These are phyloP conservation scores for Macquaria ambigua DNA, from an alignment of 2,113 vertebrate genomes.

Conservation along the genomic window DNA sequence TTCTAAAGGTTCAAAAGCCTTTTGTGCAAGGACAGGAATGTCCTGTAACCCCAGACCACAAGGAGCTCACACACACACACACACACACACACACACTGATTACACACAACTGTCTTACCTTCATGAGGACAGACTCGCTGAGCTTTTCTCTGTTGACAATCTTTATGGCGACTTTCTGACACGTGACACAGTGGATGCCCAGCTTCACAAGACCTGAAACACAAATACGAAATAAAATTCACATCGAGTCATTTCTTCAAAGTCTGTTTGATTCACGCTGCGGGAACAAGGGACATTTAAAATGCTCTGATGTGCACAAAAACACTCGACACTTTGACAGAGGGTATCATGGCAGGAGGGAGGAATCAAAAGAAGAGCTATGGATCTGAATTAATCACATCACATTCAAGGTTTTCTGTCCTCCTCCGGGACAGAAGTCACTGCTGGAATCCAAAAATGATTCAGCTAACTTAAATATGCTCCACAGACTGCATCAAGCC, in stretches of 20 bases:
- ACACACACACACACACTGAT: not conserved
- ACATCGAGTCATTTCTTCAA: not conserved
- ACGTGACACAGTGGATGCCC: slow-evolving; percentile 94
- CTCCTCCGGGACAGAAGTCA: not conserved
- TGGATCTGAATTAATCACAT: slow-evolving; percentile 10
- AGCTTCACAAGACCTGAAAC: slow-evolving; percentile 92
- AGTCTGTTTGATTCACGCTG: slow-evolving; percentile 1
- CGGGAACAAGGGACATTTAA: not conserved
- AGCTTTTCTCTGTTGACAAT: slow-evolving; percentile 98
- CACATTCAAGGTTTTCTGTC: slow-evolving; percentile 1
- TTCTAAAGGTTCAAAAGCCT: not conserved
- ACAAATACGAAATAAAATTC: not conserved
- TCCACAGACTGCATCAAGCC: not conserved
- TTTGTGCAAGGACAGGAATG: not conserved
- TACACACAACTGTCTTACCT: slow-evolving; percentile 73
- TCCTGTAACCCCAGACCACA: too few relatives aligned
- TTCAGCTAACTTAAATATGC: not conserved
- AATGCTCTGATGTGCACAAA: not conserved
- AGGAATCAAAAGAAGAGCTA: not conserved
- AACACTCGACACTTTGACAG: not conserved
- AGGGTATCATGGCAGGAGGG: not conserved
- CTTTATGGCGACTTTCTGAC: slow-evolving; percentile 97
- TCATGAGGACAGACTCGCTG: slow-evolving; percentile 96
- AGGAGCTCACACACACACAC: not conserved
- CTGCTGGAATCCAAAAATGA: not conserved